Conservation (phyloP, 1,140 invertebrate species). For the Drosophila ironensis region DNA sequence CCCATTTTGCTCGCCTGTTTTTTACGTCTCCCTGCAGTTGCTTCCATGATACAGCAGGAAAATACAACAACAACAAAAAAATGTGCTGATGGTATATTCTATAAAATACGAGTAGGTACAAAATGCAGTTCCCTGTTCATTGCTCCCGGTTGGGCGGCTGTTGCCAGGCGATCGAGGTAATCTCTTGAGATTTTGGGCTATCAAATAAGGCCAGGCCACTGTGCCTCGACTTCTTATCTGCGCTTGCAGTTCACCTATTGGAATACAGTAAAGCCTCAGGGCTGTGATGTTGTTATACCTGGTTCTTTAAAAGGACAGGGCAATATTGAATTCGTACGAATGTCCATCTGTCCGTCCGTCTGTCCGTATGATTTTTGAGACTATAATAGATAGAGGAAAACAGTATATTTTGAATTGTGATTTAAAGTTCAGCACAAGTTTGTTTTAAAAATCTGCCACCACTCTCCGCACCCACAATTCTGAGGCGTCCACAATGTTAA, state of each 20-base stretch:
- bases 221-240: slow-evolving; percentile 9
- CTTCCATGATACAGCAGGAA: background rate
- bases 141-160: slow-evolving; percentile 11
- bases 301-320: background rate
- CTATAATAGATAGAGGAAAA: too few species aligned
- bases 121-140: slow-evolving; percentile 7
- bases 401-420: too few species aligned
- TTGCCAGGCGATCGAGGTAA: slow-evolving; percentile 21
- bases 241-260: slow-evolving; percentile 4
- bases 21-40: too few species aligned
- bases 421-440: too few species aligned
- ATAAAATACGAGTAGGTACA: background rate
- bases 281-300: background rate
- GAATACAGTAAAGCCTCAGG: background rate
- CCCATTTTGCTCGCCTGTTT: slow-evolving; percentile 13
- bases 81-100: too few species aligned
- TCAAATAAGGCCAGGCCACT: slow-evolving; percentile 21
- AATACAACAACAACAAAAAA: too few species aligned
- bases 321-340: too few species aligned
- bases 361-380: too few species aligned
- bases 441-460: too few species aligned
- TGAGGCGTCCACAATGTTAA: too few species aligned
- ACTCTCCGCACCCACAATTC: too few species aligned
- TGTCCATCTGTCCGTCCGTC: too few species aligned
- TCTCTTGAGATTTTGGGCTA: slow-evolving; percentile 10